Evolutionary conservation across 2,113 vertebrate species (phyloP).

Genomic region (Saccopteryx bilineata): DNA sequence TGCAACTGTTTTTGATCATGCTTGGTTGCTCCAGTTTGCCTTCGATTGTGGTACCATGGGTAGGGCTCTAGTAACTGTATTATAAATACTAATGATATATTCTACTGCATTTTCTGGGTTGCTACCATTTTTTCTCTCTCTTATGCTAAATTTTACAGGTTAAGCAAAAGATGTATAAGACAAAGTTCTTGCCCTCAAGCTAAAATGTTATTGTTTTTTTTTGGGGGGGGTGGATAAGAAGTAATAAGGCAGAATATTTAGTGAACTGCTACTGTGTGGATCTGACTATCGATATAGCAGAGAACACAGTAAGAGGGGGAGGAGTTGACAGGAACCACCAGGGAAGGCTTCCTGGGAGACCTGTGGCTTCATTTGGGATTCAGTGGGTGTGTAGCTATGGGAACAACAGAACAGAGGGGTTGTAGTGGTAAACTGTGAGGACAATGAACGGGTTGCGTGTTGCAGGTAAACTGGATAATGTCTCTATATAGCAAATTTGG

Average conservation of each 20-base stretch:
- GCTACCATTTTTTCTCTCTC: not conserved
- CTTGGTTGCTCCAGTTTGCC: not conserved
- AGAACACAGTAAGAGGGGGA: constrained; percentile 11
- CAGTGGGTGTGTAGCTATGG: not conserved
- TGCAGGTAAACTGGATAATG: not conserved
- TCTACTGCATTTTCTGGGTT: not conserved
- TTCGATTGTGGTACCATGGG: not conserved
- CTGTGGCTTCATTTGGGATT: not conserved
- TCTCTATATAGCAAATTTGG: not conserved
- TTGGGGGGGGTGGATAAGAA: constrained; percentile 1
- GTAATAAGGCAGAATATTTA: constrained; percentile 38
- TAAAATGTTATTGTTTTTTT: constrained; percentile 55
- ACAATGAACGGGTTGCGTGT: not conserved
- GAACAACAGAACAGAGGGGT: not conserved
- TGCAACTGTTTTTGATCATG: not conserved
- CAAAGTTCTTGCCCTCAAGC: constrained; percentile 43
- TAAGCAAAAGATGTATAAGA: constrained; percentile 41
- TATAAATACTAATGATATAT: not conserved
- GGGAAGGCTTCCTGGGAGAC: not conserved
- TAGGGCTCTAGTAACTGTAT: not conserved
- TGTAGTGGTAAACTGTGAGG: not conserved
- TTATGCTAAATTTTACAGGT: constrained; percentile 41
- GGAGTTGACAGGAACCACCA: not conserved
- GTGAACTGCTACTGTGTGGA: not conserved
- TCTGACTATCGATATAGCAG: not conserved